Evolutionary conservation across 2,888 invertebrate species (phyloP), one percentile per base, ranked within the genome.

Genomic region (Linnaemya vulpina): DNA sequence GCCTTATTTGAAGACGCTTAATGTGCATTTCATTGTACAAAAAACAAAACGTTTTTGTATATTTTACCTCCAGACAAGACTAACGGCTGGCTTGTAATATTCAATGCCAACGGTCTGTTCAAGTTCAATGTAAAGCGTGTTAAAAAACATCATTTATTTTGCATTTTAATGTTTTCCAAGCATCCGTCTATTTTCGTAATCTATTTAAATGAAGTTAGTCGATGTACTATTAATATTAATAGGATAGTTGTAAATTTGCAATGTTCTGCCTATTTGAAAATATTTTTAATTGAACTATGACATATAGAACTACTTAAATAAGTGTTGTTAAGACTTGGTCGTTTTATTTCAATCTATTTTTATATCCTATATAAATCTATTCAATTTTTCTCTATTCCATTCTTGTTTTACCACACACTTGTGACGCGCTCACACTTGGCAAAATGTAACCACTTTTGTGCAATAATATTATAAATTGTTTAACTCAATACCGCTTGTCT

Each of bases 81-180:
- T 67, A 60, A 62, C 60, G 30, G 46, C 20, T 15, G n/a, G n/a
- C n/a, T n/a, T n/a, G 20, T 46, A 60, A 46, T 62, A 35, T 30
- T 71, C 30, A 22, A 22, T 46, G 65, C 17, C 30, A 65, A 68
- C 30, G 35, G 22, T 40, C 22, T 53, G 53, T 38, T 35, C 30
- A 53, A 53, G 22, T 62, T 51, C 38, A 77, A 77, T 67, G 60
- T 68, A 60, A 60, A 77, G 60, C 58, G 49, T 68, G 68, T 60
- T 43, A 53, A 75, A 25, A 65, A 75, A 55, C 75, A 53, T 53
- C 11, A 22, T 35, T 62, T 46, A 20, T 55, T n/a, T 11, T 40
- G 20, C 30, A 11, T 5, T 17, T 20, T 60, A n/a, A n/a, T 30
- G 3, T n/a, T 35, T 35, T 17, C 46, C 22, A 68, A 22, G 8